Evolutionary conservation across 2,113 vertebrate species (phyloP).

Genomic region (Tauraco erythrolophus): DNA sequence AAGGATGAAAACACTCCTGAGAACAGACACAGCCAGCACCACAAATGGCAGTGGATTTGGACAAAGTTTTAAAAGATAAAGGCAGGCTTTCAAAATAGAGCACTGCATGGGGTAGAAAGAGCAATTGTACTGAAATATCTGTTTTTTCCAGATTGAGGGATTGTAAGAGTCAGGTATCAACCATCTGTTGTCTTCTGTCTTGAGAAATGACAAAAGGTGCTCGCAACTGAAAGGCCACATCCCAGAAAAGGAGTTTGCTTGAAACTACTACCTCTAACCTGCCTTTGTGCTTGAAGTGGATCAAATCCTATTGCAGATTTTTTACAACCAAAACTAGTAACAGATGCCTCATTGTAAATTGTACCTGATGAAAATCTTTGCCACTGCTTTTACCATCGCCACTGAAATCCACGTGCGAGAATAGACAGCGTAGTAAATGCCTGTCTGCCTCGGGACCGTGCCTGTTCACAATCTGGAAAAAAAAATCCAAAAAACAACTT

Average conservation of each 20-base stretch:
- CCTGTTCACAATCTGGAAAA: conserved; percentile 94
- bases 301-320: not conserved
- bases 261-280: not conserved
- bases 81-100: not conserved
- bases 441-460: conserved; percentile 99
- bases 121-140: not conserved
- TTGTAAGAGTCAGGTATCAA: not conserved
- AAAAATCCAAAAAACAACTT: not conserved
- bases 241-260: not conserved
- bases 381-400: conserved; percentile 99
- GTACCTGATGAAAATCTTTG: conserved; percentile 99
- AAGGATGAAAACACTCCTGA: not conserved
- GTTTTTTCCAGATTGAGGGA: not conserved
- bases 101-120: not conserved
- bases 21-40: not conserved
- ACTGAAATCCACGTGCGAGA: conserved; percentile 99
- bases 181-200: not conserved
- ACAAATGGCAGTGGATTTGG: not conserved
- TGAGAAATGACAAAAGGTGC: not conserved
- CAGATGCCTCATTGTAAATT: not conserved
- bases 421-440: conserved; percentile 99
- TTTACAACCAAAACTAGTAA: not conserved
- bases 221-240: not conserved
- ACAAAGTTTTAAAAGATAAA: not conserved
- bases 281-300: not conserved